A percentile compares a stretch with the other conserved stretches of the same genome.
phyloP scores from a whole-genome alignment of 2,888 invertebrate genomes.

The Parnassius smintheus region DNA sequence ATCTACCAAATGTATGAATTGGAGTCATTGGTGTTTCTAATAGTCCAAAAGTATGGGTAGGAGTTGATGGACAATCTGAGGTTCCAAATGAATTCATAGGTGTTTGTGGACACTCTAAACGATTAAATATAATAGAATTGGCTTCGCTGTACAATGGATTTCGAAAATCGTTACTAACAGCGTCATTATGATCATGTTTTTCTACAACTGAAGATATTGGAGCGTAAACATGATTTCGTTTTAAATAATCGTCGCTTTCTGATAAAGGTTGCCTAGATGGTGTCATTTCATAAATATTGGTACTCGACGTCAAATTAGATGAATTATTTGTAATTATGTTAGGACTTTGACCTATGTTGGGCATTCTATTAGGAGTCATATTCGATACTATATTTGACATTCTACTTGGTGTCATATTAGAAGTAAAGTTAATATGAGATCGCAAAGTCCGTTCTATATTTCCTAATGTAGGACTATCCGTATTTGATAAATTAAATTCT shows the following conservation, averaged over 20 bases:
- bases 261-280: conserved; percentile 44
- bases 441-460: conserved; percentile 2
- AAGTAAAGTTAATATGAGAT: conserved; percentile 11
- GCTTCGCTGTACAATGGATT: conserved; percentile 33
- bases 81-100: conserved; percentile 37
- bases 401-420: conserved; percentile 27
- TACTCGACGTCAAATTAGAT: conserved; percentile 43
- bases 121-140: conserved; percentile 32
- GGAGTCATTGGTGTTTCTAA: conserved; percentile 53
- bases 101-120: conserved; percentile 39
- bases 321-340: conserved; percentile 32
- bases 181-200: conserved; percentile 42
- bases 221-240: conserved; percentile 61
- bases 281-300: conserved; percentile 52
- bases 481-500: conserved; percentile 39
- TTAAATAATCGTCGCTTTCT: conserved; percentile 45
- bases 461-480: conserved; percentile 7
- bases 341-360: conserved; percentile 25
- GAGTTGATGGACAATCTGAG: conserved; percentile 43
- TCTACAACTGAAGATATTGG: conserved; percentile 49
- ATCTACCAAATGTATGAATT: conserved; percentile 49
- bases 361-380: conserved; percentile 25
- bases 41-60: conserved; percentile 47
- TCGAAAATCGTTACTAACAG: conserved; percentile 24
- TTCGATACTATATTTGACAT: conserved; percentile 18